Evolutionary conservation across 2,888 invertebrate species (phyloP), one percentile per base, ranked within the genome.

Genomic region (Frankliniella intonsa): DNA sequence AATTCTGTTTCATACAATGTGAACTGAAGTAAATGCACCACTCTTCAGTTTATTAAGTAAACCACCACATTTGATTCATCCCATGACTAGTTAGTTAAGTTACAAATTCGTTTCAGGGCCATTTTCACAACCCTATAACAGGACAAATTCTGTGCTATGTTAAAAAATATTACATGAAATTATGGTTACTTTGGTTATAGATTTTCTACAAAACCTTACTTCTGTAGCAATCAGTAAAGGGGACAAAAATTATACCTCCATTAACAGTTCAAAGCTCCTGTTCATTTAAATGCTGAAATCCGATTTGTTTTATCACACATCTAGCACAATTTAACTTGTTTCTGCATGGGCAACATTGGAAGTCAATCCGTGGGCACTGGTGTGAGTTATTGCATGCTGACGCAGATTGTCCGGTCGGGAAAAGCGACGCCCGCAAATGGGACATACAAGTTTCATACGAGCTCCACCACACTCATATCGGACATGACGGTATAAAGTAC

Each of bases 391-490:
- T n/a, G 69, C 69, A 25, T 76, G 69, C 25, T 76, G 69, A 3
- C 69, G 69, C 22, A 76, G 69, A 22, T 76, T 76, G 69, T 76
- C 69, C 69, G 69, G 69, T 25, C 69, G 69, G 2, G 69, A 76
- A 22, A 76, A 76, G 25, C 69, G 69, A 11, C 69, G 69, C 25
- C 69, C 69, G 25, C 69, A 76, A 25, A 76, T 76, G 25, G n/a
- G 69, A 25, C 69, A 76, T 12, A 76, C 69, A 76, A 76, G 69
- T 25, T 76, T 76, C 69, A 76, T 76, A 12, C 69, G 69, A 22
- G 69, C 69, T 25, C 69, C 69, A 25, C 69, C 69, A 25, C 69
- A 76, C 69, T 76, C 69, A 22, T 76, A 76, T 25, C 69, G 69
- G 22, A 76, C 69, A 25, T 76, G 69, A 10, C 69, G 69, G 25